phyloP scores from a whole-genome alignment of 2,888 invertebrate genomes.

The Macrophya alboannulata region DNA sequence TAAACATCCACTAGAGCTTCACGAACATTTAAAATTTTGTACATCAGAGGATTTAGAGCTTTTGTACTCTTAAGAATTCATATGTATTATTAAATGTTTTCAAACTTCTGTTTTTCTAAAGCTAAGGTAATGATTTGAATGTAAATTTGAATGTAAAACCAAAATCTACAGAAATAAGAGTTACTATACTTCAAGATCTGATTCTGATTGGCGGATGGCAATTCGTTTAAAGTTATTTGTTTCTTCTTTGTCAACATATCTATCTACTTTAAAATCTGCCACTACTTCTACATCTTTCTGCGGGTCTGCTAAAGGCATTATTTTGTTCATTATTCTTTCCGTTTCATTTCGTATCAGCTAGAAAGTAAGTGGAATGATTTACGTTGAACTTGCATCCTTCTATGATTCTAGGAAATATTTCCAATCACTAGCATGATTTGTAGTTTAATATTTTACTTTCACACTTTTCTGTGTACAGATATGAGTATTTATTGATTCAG shows the following conservation, averaged over 20 bases:
- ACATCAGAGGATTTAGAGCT: background rate
- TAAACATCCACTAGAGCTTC: background rate
- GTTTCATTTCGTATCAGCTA: conserved; percentile 43
- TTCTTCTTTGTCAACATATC: background rate
- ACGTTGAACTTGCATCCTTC: background rate
- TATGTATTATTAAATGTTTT: background rate
- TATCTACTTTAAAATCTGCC: conserved; percentile 3
- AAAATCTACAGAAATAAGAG: background rate
- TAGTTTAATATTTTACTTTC: background rate
- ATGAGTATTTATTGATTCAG: background rate
- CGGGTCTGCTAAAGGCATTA: conserved; percentile 20
- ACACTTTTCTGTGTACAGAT: background rate
- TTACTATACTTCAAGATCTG: conserved; percentile 20
- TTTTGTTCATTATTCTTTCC: conserved; percentile 35
- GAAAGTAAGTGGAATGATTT: background rate
- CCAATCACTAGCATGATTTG: background rate
- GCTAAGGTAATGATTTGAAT: background rate
- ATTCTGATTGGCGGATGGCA: background rate
- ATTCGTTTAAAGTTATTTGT: background rate
- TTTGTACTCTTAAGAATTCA: background rate
- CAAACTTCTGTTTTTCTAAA: background rate
- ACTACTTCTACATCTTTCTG: background rate
- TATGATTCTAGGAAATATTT: background rate
- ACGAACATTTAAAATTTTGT: background rate
- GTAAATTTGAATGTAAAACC: background rate